Conservation (phyloP, 2,113 vertebrate genomes). For the Hemiprocne comata region DNA sequence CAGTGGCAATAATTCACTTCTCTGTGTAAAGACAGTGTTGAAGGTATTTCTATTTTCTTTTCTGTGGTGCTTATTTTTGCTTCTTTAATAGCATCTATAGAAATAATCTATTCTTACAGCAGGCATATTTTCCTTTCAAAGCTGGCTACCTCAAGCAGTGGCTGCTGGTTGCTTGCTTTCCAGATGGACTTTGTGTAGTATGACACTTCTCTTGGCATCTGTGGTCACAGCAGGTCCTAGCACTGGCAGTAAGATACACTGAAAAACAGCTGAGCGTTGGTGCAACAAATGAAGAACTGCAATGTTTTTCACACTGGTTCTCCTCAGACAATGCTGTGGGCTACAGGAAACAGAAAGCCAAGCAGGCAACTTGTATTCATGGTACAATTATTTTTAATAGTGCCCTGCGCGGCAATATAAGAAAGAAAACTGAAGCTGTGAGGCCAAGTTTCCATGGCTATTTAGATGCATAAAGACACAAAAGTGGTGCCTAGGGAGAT, state of each 20-base stretch:
- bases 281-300: background rate
- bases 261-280: constrained; percentile 1
- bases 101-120: background rate
- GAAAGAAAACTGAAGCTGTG: background rate
- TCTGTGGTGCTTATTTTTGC: background rate
- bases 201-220: constrained; percentile 54
- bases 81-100: background rate
- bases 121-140: background rate
- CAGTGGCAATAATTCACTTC: background rate
- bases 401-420: background rate
- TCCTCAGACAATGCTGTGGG: background rate
- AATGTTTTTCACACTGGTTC: background rate
- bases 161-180: constrained; percentile 2
- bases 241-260: background rate
- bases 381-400: background rate
- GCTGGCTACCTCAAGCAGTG: background rate
- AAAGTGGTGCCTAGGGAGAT: background rate
- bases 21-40: background rate
- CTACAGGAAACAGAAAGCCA: background rate
- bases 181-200: constrained; percentile 23
- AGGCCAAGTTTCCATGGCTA: background rate
- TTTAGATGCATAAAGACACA: background rate
- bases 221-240: constrained; percentile 31
- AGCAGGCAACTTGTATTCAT: background rate
- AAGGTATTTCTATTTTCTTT: background rate